A percentile compares a stretch with the other conserved stretches of the same genome.
These are phyloP conservation scores for Onthophagus taurus DNA, from an alignment of 1,140 invertebrate species.

Conservation along the genomic window DNA sequence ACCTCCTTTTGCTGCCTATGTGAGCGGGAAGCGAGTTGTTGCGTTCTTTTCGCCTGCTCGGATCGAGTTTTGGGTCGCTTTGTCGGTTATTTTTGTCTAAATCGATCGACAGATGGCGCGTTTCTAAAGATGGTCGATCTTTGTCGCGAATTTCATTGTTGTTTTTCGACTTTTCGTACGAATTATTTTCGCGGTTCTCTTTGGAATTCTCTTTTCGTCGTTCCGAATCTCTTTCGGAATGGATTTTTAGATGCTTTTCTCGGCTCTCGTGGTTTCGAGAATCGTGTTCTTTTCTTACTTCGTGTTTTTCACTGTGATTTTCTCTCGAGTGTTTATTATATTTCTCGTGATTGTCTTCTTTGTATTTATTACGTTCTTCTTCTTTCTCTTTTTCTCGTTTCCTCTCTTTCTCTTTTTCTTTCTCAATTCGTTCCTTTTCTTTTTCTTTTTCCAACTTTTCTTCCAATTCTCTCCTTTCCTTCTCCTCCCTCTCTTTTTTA, in stretches of 20 bases:
- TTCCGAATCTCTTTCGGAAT: constrained; percentile 26
- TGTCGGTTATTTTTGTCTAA: constrained; percentile 24
- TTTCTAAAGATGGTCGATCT: constrained; percentile 25
- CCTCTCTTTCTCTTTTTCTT: constrained; percentile 30
- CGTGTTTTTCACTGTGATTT: constrained; percentile 21
- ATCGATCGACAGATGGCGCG: constrained; percentile 32
- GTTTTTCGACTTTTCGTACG: constrained; percentile 30
- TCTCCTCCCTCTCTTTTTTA: constrained; percentile 34
- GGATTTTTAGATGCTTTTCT: constrained; percentile 19
- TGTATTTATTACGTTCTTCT: constrained; percentile 23
- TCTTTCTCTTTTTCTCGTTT: constrained; percentile 19
- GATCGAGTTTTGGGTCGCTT: constrained; percentile 22
- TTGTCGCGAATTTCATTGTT: constrained; percentile 29
- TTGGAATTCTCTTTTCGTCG: constrained; percentile 34
- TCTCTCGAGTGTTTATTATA: constrained; percentile 30
- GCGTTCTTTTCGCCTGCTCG: constrained; percentile 43
- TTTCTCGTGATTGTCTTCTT: constrained; percentile 35
- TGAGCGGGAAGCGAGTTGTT: constrained; percentile 55
- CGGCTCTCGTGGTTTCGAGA: constrained; percentile 19
- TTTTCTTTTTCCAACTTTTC: constrained; percentile 25
- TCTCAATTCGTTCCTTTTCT: constrained; percentile 25
- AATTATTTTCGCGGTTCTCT: constrained; percentile 36
- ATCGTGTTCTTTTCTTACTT: constrained; percentile 14
- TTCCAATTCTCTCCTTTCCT: constrained; percentile 21
- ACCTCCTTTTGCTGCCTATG: constrained; percentile 55